Evolutionary conservation across 2,113 vertebrate species (phyloP), one percentile per base, ranked within the genome.

Genomic region (Nymphicus hollandicus): DNA sequence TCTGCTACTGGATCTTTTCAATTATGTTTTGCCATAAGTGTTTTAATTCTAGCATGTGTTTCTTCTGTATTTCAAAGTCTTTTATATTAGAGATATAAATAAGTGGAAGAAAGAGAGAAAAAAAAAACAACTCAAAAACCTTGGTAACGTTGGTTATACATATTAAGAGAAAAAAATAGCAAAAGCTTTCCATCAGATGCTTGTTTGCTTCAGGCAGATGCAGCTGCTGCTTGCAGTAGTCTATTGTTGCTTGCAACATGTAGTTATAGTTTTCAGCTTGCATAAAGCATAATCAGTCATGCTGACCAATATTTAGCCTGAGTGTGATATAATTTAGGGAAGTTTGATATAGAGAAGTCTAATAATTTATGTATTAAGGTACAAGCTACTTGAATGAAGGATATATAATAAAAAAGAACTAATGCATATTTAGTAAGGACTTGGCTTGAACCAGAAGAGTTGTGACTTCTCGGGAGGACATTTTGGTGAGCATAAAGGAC

Each of bases 171-270:
- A 78, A 92, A 68, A 85, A 49, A 49, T n/a, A 16, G 28, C 37
- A 82, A 64, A 66, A 79, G 19, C 35, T 73, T 84, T 76, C 64
- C 24, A 60, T 81, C 11, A 33, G 39, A 80, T 65, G 13, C 27
- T 84, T 65, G 25, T 79, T 93, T 90, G 64, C 85, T 91, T 77
- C 68, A 37, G 88, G 81, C 71, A 73, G 81, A 94, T 64, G 63
- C 39, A 91, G 61, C 60, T 89, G 78, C 52, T 96, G 35, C 69
- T 78, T 92, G 33, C 61, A 95, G 76, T 86, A 84, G 81, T 92
- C 33, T 83, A 81, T 55, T 93, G 65, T 70, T 84, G 52, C 43
- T 93, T 86, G 33, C 72, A 92, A 88, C 13, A 39, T 33, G 37
- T 22, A 82, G 52, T 80, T 87, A 74, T 5, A 56, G 37, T 78